Base-by-base conservation (phyloP, 2,113 vertebrate species). In the Galbula dea region DNA sequence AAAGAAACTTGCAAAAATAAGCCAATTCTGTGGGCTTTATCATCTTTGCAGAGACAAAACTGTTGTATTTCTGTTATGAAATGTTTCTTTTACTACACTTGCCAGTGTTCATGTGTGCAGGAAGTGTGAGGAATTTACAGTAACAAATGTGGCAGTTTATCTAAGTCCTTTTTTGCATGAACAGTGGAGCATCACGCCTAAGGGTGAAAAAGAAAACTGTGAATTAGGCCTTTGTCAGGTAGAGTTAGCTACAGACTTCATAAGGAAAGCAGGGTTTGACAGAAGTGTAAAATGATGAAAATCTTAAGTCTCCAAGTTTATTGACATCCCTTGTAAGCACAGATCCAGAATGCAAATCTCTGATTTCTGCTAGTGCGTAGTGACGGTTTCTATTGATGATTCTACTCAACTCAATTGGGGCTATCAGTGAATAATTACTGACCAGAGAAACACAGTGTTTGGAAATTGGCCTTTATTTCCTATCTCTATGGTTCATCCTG, bases 141-240 rank as follows among this genome's bases (percentile, higher is more conserved):
- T 59, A 95, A 63, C 48, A 91, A 90, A 80, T 29, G 48, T 68
- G 65, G 36, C 88, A 93, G 61, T 90, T 81, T 91, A 71, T 88
- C 59, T 30, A 67, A 59, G 39, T 73, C 26, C 10, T 23, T 34
- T 74, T 83, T 73, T 48, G 24, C 63, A 90, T 71, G 24, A 85
- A 39, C 34, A 55, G 48, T 59, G 43, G 55, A 48, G 34, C 77
- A 66, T 79, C 88, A 74, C 27, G 68, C 88, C 65, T 81, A 51
- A 71, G 73, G 86, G 36, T 67, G 34, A 81, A 83, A 86, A 77
- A 32, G 11, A 81, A 86, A 78, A 36, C 29, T 43, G 66, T 55
- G 80, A 93, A 86, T 68, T 93, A 90, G 39, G 15, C 51, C 51
- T 92, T 93, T 96, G 88, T 93, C 95, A 94, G 81, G 24, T 57